These are phyloP conservation scores for Dreissena polymorpha DNA, from an alignment of 1,140 invertebrate genomes.

Conservation along the genomic window DNA sequence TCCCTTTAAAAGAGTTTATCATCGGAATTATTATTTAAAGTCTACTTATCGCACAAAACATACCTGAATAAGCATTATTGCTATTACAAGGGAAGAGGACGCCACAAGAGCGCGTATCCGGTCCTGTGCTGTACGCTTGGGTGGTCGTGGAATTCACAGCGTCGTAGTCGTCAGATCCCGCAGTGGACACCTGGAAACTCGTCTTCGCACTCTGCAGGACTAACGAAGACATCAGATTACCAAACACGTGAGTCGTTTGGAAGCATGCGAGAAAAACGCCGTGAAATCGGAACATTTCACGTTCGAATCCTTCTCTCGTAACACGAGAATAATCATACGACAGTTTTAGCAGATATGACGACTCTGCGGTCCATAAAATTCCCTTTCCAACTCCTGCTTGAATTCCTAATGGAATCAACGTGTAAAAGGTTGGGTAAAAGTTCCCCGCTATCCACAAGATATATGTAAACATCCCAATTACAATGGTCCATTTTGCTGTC, in stretches of 20 bases:
- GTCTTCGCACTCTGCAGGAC: constrained; percentile 59
- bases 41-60: too few relatives aligned
- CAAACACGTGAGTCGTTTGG: constrained; percentile 79
- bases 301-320: constrained; percentile 69
- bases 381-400: constrained; percentile 77
- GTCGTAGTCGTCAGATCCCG: too few relatives aligned
- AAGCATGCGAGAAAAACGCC: constrained; percentile 79
- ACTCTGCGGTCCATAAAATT: constrained; percentile 77
- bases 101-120: not conserved
- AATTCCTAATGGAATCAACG: constrained; percentile 76
- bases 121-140: too few relatives aligned
- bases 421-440: constrained; percentile 76
- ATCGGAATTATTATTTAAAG: too few relatives aligned
- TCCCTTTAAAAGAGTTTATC: too few relatives aligned
- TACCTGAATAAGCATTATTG: too few relatives aligned
- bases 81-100: not conserved
- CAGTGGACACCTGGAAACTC: too few relatives aligned
- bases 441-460: constrained; percentile 77
- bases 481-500: constrained; percentile 76
- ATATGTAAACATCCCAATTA: constrained; percentile 74
- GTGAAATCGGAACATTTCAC: constrained; percentile 77
- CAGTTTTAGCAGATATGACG: constrained; percentile 76
- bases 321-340: constrained; percentile 74
- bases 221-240: constrained; percentile 77
- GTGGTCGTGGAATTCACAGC: too few relatives aligned